These are phyloP conservation scores for Eumeta japonica DNA, from an alignment of 1,140 invertebrate genomes.

Conservation along the genomic window DNA sequence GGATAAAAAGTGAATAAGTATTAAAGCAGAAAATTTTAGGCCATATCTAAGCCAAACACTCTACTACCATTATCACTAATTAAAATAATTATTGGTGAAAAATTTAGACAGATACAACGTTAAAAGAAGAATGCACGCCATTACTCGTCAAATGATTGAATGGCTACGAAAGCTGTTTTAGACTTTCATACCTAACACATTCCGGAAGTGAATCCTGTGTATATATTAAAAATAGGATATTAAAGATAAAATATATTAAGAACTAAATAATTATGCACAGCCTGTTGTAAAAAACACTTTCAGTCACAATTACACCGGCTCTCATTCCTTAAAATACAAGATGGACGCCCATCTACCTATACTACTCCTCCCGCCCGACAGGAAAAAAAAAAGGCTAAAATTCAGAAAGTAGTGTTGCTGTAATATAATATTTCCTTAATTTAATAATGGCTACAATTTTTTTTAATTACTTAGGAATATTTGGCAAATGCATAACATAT, in stretches of 20 bases:
- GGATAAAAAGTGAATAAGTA: not conserved
- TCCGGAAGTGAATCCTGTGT: constrained; percentile 51
- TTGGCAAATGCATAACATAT: no score
- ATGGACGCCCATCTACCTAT: constrained; percentile 55
- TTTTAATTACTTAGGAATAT: no score
- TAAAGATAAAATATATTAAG: constrained; percentile 48
- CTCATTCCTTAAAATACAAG: constrained; percentile 57
- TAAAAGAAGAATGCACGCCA: constrained; percentile 56
- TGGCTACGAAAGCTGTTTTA: constrained; percentile 31
- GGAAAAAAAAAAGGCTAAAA: no score
- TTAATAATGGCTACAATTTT: no score
- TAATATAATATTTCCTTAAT: no score
- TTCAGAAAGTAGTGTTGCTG: no score
- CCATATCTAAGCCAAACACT: not conserved
- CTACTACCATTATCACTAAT: not conserved
- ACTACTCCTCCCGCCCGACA: constrained; percentile 23
- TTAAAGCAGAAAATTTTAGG: not conserved
- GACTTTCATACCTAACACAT: constrained; percentile 56
- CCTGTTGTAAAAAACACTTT: constrained; percentile 51
- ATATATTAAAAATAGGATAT: constrained; percentile 43
- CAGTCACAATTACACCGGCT: constrained; percentile 53
- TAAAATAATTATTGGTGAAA: not conserved
- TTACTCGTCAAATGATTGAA: constrained; percentile 57
- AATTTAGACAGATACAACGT: constrained; percentile 42
- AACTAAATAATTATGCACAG: constrained; percentile 48